These are phyloP conservation scores for Fratercula arctica DNA, from an alignment of 2,797 vertebrate genomes.

Conservation along the genomic window DNA sequence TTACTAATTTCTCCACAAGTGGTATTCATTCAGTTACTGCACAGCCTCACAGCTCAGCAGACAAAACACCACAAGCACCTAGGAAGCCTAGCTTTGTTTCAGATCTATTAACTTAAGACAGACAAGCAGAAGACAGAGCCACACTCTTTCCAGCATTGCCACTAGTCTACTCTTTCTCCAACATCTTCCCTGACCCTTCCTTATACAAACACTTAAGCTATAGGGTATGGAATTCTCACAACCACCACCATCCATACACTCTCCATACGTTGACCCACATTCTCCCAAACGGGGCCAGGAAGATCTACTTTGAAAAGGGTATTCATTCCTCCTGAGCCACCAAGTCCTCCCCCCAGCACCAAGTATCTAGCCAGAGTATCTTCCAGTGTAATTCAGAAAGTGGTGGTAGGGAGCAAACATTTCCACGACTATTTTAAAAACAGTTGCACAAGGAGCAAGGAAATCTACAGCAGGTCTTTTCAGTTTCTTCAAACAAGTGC, in stretches of 20 bases:
- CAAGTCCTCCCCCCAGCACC: neutral
- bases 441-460: neutral
- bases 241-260: neutral
- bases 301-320: neutral
- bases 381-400: neutral
- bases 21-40: neutral
- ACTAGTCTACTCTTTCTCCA: neutral
- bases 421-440: neutral
- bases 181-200: neutral
- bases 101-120: neutral
- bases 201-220: neutral
- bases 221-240: neutral
- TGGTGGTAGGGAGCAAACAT: neutral
- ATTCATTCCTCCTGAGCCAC: neutral
- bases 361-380: neutral
- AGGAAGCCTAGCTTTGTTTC: neutral
- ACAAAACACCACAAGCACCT: neutral
- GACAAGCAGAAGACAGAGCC: neutral
- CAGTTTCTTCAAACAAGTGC: neutral
- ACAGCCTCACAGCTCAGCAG: neutral
- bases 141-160: neutral
- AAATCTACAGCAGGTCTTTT: neutral
- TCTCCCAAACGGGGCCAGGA: neutral
- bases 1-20: neutral
- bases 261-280: accelerated